Percentiles rank a stretch among this genome's conserved stretches.
phyloP scores from a whole-genome alignment of 2,113 vertebrate genomes.

The Cisticola juncidis region DNA sequence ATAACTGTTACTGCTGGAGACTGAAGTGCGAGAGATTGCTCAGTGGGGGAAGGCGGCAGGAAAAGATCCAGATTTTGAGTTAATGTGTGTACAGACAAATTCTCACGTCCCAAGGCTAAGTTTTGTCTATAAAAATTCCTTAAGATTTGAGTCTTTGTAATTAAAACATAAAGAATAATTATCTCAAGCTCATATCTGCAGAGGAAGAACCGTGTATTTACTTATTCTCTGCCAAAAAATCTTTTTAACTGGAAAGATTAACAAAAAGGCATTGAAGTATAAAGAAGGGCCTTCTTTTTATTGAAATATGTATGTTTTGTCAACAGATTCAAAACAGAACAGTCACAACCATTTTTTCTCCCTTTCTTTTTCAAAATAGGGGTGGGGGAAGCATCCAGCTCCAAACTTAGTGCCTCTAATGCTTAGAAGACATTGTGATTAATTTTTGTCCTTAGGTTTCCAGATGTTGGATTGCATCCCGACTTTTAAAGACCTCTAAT shows the following conservation, averaged over 20 bases:
- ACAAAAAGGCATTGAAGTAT: background rate
- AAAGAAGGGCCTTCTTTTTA: background rate
- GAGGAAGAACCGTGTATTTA: conserved; percentile 24
- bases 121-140: conserved; percentile 30
- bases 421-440: conserved; percentile 51
- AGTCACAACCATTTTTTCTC: background rate
- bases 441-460: conserved; percentile 59
- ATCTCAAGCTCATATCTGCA: conserved; percentile 16
- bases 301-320: background rate
- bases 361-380: background rate
- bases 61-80: background rate
- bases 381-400: background rate
- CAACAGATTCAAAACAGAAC: conserved; percentile 15
- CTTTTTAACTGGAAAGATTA: background rate
- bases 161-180: conserved; percentile 16
- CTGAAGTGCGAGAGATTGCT: background rate
- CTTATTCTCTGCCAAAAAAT: conserved; percentile 13
- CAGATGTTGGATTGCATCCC: conserved; percentile 74
- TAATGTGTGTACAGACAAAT: background rate
- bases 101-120: background rate
- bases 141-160: background rate
- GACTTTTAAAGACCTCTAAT: conserved; percentile 67
- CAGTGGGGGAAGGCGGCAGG: background rate
- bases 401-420: conserved; percentile 17
- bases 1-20: background rate